Evolutionary conservation across 2,797 vertebrate genomes (phyloP), one percentile per base, ranked within the genome.

Genomic region (Crocodylus rhombifer): DNA sequence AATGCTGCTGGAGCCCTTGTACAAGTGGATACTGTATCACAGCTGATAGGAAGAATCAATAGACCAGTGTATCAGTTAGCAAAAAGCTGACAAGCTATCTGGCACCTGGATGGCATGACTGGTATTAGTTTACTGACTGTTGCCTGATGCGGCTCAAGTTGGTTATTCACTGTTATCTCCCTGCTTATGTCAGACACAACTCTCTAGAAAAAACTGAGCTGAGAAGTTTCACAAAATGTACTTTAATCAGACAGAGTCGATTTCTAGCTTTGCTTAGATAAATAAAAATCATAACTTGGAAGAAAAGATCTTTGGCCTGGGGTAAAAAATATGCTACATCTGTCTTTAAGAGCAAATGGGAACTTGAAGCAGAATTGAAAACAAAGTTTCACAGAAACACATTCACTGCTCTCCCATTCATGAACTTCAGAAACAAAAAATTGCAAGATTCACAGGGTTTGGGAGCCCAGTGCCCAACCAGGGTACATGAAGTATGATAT

Each of bases 181-280:
- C 60, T 77, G 60, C 55, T n/a, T 25, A n/a, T 2, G 26, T 67
- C 84, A 84, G 23, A 82, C 7, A 7, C 13, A 86, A 14, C 64
- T 78, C 7, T 1, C 0, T 0, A 64, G 69, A 71, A 51, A 73
- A 74, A 91, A 63, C 1, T 0, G 14, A 86, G 17, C 15, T 1
- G 4, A 42, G 61, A 36, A n/a, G 36, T 71, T 87, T 56, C 26
- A 77, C 13, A 13, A 4, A 42, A 6, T 58, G 25, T 17, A 62
- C 36, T 90, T 74, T 84, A 81, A 77, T 17, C 79, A 74, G 33
- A 15, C 1, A 12, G 25, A 26, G 0, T 0, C 23, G 1, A 1
- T n/a, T 60, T 62, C 55, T 10, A 26, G 36, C 4, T 21, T 28
- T 57, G 79, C 18, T 42, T 5, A 6, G 67, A 14, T 14, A 20